Evolutionary conservation across 2,888 invertebrate genomes (phyloP).

Genomic region (Microplitis deprimator): DNA sequence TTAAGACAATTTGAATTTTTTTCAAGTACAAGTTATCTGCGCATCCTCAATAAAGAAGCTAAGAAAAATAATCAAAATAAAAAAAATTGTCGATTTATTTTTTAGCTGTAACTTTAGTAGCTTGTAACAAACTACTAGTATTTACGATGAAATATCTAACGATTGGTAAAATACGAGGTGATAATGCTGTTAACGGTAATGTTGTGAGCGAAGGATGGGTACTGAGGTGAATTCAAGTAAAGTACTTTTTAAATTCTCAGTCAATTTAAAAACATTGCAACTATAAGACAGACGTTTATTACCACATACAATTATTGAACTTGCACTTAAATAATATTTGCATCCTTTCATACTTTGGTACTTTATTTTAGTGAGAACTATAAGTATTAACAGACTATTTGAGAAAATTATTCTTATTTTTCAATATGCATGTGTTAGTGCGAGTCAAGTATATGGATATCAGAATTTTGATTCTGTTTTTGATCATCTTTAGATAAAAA

Average conservation of each 20-base stretch:
- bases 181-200: constrained; percentile 26
- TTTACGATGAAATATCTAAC: constrained; percentile 26
- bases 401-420: background rate
- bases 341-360: constrained; percentile 14
- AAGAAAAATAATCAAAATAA: too few species aligned
- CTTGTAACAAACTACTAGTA: constrained; percentile 4
- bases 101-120: too few species aligned
- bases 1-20: too few species aligned
- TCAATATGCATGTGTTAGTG: background rate
- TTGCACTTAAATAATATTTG: constrained; percentile 54
- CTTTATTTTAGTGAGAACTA: background rate
- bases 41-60: too few species aligned
- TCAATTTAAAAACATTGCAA: constrained; percentile 49
- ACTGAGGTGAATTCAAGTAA: constrained; percentile 50
- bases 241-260: constrained; percentile 58
- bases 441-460: too few species aligned
- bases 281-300: constrained; percentile 64
- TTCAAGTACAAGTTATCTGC: too few species aligned
- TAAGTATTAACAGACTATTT: constrained; percentile 7
- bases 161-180: constrained; percentile 30
- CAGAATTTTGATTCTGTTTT: too few species aligned
- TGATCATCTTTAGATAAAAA: too few species aligned
- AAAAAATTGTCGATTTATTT: too few species aligned
- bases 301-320: constrained; percentile 67
- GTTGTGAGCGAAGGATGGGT: constrained; percentile 36